Percentiles rank a stretch among this genome's conserved stretches.
Evolutionary conservation across 2,888 invertebrate species (phyloP).

Genomic region (Sinelater perroti): DNA sequence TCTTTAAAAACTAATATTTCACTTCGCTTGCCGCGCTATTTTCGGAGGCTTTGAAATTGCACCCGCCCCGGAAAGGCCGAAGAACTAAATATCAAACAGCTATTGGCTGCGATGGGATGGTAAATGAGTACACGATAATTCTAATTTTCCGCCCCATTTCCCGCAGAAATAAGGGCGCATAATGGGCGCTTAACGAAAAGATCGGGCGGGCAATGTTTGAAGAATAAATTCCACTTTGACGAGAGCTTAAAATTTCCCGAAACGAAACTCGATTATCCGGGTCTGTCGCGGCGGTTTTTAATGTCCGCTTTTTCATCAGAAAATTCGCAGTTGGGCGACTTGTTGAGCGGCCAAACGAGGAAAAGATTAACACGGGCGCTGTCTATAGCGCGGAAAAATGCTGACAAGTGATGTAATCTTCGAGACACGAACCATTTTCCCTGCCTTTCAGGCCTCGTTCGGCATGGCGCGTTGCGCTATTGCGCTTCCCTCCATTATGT

Average conservation of each 20-base stretch:
- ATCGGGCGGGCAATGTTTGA: conserved; percentile 17
- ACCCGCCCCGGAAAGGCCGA: too few relatives aligned
- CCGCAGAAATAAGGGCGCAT: conserved; percentile 22
- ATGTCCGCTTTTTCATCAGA: conserved; percentile 22
- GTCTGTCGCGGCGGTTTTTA: conserved; percentile 8
- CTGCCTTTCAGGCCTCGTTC: conserved; percentile 8
- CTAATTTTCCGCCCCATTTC: conserved; percentile 27
- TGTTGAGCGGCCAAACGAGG: conserved; percentile 35
- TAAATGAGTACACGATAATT: conserved; percentile 28
- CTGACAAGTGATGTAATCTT: conserved; percentile 30
- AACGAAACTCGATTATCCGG: conserved; percentile 12
- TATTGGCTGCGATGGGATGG: conserved; percentile 11
- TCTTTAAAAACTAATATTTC: too few relatives aligned
- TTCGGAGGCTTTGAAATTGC: too few relatives aligned
- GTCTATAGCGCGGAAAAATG: conserved; percentile 22
- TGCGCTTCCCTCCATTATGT: conserved; percentile 17
- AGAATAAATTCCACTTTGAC: conserved; percentile 25
- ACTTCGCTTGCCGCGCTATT: too few relatives aligned
- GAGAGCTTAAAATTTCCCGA: conserved; percentile 11
- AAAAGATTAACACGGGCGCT: conserved; percentile 22
- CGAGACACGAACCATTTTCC: conserved; percentile 12
- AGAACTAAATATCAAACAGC: too few relatives aligned
- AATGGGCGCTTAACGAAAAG: conserved; percentile 24
- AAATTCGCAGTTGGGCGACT: conserved; percentile 39
- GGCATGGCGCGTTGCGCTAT: conserved; percentile 20